Base-by-base conservation (phyloP, 2,797 vertebrate species). In the Argentina silus region DNA sequence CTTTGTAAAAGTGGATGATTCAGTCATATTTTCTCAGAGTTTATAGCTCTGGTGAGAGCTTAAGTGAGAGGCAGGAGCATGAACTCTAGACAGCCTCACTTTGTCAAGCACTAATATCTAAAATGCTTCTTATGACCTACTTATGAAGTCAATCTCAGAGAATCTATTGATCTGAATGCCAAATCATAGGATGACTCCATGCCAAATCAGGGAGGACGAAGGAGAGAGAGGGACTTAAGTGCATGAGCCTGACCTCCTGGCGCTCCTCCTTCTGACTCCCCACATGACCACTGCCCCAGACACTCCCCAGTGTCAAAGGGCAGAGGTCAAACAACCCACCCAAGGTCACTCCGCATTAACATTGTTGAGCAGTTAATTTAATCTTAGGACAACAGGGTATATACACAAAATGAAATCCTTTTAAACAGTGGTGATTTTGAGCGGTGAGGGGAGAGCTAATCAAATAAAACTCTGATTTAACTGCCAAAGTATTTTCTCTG, bases 321-420 rank as follows among this genome's bases (percentile, higher is more conserved):
- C 90, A 86, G 86, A 91, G 95, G 94, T 95, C 91, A 84, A 77
- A 70, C 84, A 85, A 90, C 91, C 90, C 88, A 82, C 84, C 91
- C 91, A 93, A 95, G 94, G 95, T 95, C 92, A 84, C 91, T 90
- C 88, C 85, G n/a, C 93, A 93, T 95, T 92, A 93, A 83, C 80
- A 83, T 80, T 83, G 86, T 81, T 75, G 6, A 89, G 87, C 90
- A 93, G 92, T 94, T 96, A 95, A 96, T 96, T 95, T 91, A 92
- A 95, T 96, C 91, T 94, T 84, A 80, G 73, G 75, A 86, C 82
- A 88, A 81, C 78, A 17, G 27, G 75, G 81, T 71, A 79, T 81
- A 73, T 67, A 75, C 84, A 83, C 70, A 84, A 72, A 85, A 88
- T 82, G 53, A 83, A 86, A 90, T 78, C 74, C 81, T 87, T 87